These are phyloP conservation scores for Argopecten irradians DNA, from an alignment of 1,140 invertebrate genomes.

Conservation along the genomic window DNA sequence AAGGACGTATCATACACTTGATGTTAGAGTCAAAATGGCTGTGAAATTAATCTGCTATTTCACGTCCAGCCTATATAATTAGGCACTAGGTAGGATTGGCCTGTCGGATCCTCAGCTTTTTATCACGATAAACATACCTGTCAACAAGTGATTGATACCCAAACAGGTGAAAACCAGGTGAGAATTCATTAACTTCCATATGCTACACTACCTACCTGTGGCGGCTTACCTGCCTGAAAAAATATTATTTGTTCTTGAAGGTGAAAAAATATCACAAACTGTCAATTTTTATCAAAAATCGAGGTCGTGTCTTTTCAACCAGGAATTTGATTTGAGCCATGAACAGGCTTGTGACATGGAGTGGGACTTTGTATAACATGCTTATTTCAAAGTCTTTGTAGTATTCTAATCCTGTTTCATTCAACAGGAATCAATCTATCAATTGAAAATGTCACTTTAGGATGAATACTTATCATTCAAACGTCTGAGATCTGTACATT, in stretches of 20 bases:
- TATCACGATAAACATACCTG: constrained; percentile 17
- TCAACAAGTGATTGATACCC: constrained; percentile 1
- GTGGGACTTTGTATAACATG: neutral
- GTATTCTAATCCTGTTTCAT: constrained; percentile 16
- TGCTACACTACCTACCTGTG: neutral
- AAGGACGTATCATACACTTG: neutral
- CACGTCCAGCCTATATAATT: neutral
- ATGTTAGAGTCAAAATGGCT: neutral
- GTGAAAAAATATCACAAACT: neutral
- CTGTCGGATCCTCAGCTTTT: neutral
- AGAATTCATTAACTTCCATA: constrained; percentile 17
- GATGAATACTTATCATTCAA: neutral
- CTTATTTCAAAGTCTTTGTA: neutral
- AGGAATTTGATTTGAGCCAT: neutral
- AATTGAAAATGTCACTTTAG: neutral
- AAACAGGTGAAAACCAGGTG: constrained; percentile 13
- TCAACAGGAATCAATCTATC: neutral
- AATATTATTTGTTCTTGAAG: constrained; percentile 1
- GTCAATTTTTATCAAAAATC: neutral
- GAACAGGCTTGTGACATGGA: neutral
- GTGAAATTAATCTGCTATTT: neutral
- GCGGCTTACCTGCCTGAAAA: constrained; percentile 7
- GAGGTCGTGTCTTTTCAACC: neutral
- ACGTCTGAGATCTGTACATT: neutral
- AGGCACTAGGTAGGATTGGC: neutral